Evolutionary conservation across 2,888 invertebrate genomes (phyloP), one percentile per base, ranked within the genome.

Genomic region (Eledone cirrhosa): DNA sequence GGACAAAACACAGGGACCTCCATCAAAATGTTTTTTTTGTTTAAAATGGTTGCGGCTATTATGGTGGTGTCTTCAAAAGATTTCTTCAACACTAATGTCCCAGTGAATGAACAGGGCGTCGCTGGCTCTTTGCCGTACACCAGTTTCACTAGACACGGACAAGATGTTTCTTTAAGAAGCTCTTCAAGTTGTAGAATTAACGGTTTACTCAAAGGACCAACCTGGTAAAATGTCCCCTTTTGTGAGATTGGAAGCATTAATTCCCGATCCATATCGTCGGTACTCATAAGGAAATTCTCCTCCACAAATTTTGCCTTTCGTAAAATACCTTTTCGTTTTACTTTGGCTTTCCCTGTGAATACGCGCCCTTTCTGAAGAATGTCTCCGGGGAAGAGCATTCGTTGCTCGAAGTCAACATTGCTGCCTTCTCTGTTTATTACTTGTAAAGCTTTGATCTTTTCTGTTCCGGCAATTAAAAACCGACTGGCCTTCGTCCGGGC

Each of bases 81-180:
- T 8, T 85, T 83, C 27, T 86, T 86, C 47, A 88, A 81, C 2
- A 84, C 81, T 75, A 89, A 81, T 5, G 85, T 81, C 11, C 87
- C 87, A 0, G 88, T 86, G 81, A 89, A 89, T 1, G 85, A 83
- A 78, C 87, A 87, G 1, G 85, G 86, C 0, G 86, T 85, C 11
- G 82, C 79, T 7, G 89, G 88, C 8, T 85, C 82, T 24, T 84
- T 83, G 4, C 89, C 89, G 74, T 84, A 87, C 5, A 87, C 83
- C 3, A 89, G 84, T 78, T 86, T 87, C 2, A 87, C 85, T 11
- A 86, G 80, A 24, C 86, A 81, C 0, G 88, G 88, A 11, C 86
- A 82, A 14, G 83, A 78, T 16, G 82, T 82, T 29, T 83, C 82
- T 8, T 84, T 80, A 11, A 86, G 82, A 41, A 88, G 83, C 65